Evolutionary conservation across 1,140 invertebrate species (phyloP).

Genomic region (Hyles vespertilio): DNA sequence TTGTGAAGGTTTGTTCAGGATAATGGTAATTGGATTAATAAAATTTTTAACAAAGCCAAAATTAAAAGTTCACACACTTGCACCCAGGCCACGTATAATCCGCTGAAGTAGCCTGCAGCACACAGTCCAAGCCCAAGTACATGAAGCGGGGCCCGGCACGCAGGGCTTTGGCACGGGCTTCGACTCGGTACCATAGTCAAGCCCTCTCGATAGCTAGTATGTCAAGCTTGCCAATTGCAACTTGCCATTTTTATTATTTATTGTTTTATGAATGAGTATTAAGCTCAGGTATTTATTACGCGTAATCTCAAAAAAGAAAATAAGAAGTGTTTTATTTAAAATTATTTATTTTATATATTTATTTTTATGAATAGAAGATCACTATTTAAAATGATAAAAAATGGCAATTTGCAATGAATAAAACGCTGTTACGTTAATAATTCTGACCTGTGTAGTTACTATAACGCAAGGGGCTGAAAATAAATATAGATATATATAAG

Average conservation of each 20-base stretch:
- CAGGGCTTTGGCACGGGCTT: constrained; percentile 46
- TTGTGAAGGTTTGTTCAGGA: too few relatives aligned
- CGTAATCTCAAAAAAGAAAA: too few relatives aligned
- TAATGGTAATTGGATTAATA: too few relatives aligned
- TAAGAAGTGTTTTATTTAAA: neutral
- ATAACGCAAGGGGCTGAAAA: constrained; percentile 60
- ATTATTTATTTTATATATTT: constrained; percentile 1
- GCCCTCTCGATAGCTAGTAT: constrained; percentile 38
- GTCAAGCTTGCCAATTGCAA: constrained; percentile 46
- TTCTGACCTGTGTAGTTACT: constrained; percentile 62
- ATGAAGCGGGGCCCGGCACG: constrained; percentile 34
- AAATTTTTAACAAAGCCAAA: too few relatives aligned
- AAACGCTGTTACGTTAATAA: constrained; percentile 47
- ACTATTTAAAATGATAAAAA: constrained; percentile 19
- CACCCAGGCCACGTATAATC: too few relatives aligned
- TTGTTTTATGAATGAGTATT: constrained; percentile 3
- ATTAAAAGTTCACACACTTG: too few relatives aligned
- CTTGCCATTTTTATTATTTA: constrained; percentile 33
- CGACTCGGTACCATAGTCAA: constrained; percentile 55
- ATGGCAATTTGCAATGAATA: constrained; percentile 39
- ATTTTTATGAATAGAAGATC: too few relatives aligned
- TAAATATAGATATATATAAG: constrained; percentile 33
- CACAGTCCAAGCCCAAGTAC: constrained; percentile 1
- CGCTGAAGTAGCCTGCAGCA: constrained; percentile 9
- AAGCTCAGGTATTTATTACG: too few relatives aligned